Evolutionary conservation across 23 tunicate species (phyloP), one percentile per base, ranked within the genome.

Genomic region (Halocynthia aurantium): DNA sequence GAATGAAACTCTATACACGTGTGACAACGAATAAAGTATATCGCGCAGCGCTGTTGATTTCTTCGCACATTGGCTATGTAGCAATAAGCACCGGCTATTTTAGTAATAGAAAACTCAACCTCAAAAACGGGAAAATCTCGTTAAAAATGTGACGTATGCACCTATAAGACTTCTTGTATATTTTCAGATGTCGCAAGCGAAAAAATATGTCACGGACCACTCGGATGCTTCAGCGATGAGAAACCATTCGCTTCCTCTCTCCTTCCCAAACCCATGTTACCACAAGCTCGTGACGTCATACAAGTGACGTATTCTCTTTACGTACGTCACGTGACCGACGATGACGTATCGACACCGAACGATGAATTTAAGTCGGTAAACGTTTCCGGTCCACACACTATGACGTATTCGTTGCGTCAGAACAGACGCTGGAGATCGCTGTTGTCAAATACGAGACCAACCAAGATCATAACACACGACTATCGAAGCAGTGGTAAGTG

Each of bases 221-320:
- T 74, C 78, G 78, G 62, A 8, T 74, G 78, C 62, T 74, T 74
- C 78, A 54, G 65, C 56, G 57, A 74, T 49, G 78, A 74, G 50
- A 9, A 40, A 52, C 78, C 78, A 10, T 74, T 74, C 6, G 20
- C 64, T 17, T 56, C 64, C 55, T 18, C 78, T 13, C 54, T 70
- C n/a, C 49, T 44, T 20, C 18, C 54, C n/a, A 53, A 49, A 49
- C 62, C 54, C 2, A 54, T 54, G 55, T 54, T 74, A 0, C 78
- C 78, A 8, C 49, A 53, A n/a, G 18, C 31, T 74, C 78, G 78
- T 74, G 78, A 74, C 63, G 78, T 53, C 71, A 52, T 74, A 40
- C 31, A 54, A 19, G 78, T 74, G 78, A 74, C 78, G 19, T 74
- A 74, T 54, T 74, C 78, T 12, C 67, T 74, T 44, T 74, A n/a